A percentile compares a stretch with the other conserved stretches of the same genome.
These are phyloP conservation scores for Drosophila meridiana DNA, from an alignment of 2,888 invertebrate species.

Conservation along the genomic window DNA sequence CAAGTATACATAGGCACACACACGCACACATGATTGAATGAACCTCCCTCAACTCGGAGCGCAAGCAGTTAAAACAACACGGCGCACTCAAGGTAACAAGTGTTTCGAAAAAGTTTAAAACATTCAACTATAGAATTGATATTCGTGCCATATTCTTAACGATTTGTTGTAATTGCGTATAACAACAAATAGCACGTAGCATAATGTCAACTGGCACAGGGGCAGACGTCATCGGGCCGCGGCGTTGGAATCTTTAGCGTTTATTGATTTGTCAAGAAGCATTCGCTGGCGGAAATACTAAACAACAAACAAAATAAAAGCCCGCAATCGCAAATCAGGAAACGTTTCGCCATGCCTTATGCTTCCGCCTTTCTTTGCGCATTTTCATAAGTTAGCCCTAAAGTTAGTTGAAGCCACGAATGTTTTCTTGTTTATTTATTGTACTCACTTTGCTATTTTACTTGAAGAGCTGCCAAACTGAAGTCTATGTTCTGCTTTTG, in stretches of 20 bases:
- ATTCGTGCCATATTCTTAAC: slow-evolving; percentile 32
- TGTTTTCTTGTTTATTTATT: slow-evolving; percentile 8
- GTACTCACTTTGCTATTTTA: slow-evolving; percentile 53
- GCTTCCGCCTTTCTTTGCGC: slow-evolving; percentile 63
- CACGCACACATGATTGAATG: slow-evolving; percentile 54
- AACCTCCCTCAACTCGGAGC: slow-evolving; percentile 71
- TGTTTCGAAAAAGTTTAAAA: slow-evolving; percentile 62
- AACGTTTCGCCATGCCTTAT: slow-evolving; percentile 24
- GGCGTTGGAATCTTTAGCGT: slow-evolving; percentile 29
- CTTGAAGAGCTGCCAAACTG: slow-evolving; percentile 43
- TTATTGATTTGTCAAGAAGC: slow-evolving; percentile 74
- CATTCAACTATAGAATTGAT: slow-evolving; percentile 51
- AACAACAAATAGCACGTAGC: slow-evolving; percentile 43
- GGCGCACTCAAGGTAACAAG: slow-evolving; percentile 71
- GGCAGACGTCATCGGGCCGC: slow-evolving; percentile 21
- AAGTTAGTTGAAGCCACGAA: slow-evolving; percentile 9
- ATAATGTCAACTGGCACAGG: slow-evolving; percentile 5
- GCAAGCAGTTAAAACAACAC: slow-evolving; percentile 38
- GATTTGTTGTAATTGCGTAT: slow-evolving; percentile 46
- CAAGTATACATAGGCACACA: not conserved
- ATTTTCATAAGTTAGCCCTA: slow-evolving; percentile 10
- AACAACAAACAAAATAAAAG: slow-evolving; percentile 13
- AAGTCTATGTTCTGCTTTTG: slow-evolving; percentile 30
- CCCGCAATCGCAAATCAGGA: slow-evolving; percentile 61
- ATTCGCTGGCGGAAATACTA: slow-evolving; percentile 55